Evolutionary conservation across 2,888 invertebrate genomes (phyloP), one percentile per base, ranked within the genome.

Genomic region (Helicoverpa assulta): DNA sequence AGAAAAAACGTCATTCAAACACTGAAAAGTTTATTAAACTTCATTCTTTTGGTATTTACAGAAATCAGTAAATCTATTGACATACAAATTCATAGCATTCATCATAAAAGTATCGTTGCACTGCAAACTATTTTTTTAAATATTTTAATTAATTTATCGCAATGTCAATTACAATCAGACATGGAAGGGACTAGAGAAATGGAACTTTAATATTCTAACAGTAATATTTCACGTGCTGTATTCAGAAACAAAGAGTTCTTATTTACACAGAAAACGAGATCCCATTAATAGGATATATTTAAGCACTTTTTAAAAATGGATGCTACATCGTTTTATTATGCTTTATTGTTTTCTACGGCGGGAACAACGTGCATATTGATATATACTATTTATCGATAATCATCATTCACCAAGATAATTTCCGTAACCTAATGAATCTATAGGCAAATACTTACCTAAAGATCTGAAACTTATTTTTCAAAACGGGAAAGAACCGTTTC

Each of bases 1-100:
- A 1, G 8, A 76, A 54, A 12, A 50, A 55, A 29, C 58, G 19
- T 10, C 12, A 10, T 0, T 12, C 40, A 26, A 51, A 72, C 57
- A 60, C 10, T 37, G n/a, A 53, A 61, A 66, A 43, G 40, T 75
- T 74, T 74, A 76, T 66, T 74, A 33, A 54, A 65, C 40, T 40
- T 50, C 47, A 67, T 47, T 52, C 47, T 37, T 61, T 57, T 29
- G 1, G 47, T 62, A 56, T 53, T 51, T 57, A 67, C 78, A 78
- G 47, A 78, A 1, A 66, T 70, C n/a, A 18, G 16, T 43, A 71
- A 29, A 58, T 57, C 37, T 53, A 70, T 59, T 67, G n/a, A 57
- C 21, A 14, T 57, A 43, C 4, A 19, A 67, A 47, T 61, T 56
- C 40, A 67, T 57, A 53, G 52, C 8, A 52, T 55, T 57, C 21